Percentiles rank a stretch among this genome's conserved stretches.
Evolutionary conservation across 2,888 invertebrate species (phyloP).

Genomic region (Leucozona laternaria): DNA sequence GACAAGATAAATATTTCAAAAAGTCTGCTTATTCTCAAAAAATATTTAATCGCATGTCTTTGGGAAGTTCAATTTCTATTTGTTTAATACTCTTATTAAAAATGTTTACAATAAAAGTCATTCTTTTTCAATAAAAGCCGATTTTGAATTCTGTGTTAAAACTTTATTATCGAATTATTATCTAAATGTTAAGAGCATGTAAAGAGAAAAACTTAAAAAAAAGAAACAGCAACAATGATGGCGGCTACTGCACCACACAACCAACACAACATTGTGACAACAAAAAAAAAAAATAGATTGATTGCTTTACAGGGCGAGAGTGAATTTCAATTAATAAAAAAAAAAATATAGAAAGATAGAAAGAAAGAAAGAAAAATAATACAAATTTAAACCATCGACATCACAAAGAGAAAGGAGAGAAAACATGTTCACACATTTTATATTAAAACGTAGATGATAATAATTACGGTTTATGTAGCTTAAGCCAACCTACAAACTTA

Average conservation of each 20-base stretch:
- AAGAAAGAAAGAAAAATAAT: constrained; percentile 27
- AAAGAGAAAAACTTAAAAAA: constrained; percentile 28
- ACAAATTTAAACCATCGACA: constrained; percentile 38
- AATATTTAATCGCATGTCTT: neutral
- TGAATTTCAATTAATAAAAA: constrained; percentile 71
- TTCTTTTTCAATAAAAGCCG: neutral
- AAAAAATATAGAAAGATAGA: constrained; percentile 47
- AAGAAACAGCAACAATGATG: constrained; percentile 35
- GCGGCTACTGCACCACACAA: constrained; percentile 14
- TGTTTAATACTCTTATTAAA: too few species aligned
- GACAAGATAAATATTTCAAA: neutral
- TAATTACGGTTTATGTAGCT: constrained; percentile 19
- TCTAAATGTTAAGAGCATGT: neutral
- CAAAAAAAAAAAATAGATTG: constrained; percentile 55
- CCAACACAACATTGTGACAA: constrained; percentile 39
- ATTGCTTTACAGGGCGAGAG: constrained; percentile 66
- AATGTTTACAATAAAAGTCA: too few species aligned
- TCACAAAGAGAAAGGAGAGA: constrained; percentile 72
- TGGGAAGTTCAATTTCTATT: too few species aligned
- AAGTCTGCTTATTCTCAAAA: neutral
- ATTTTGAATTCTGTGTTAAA: neutral
- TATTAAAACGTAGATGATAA: constrained; percentile 66
- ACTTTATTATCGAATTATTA: neutral
- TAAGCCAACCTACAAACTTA: neutral
- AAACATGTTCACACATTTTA: constrained; percentile 74